These are phyloP conservation scores for Drosophila truncata DNA, from an alignment of 1,140 invertebrate species.

Conservation along the genomic window DNA sequence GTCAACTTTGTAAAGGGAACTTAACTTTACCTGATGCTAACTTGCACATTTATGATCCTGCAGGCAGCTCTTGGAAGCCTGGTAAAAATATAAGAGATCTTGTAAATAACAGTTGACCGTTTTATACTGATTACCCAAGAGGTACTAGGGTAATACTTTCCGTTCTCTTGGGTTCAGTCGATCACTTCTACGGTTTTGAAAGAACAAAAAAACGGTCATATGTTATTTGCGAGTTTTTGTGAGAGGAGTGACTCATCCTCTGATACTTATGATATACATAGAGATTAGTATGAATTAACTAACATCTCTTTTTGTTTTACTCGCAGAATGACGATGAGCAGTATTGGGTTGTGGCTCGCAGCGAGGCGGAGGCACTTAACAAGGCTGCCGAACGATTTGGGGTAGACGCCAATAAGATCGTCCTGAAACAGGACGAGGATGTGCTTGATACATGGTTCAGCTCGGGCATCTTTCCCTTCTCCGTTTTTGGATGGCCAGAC, in stretches of 20 bases:
- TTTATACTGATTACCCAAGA: background rate
- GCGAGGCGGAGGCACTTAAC: slow-evolving; percentile 92
- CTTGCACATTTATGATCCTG: background rate
- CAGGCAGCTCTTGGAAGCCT: slow-evolving; percentile 10
- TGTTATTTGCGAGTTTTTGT: background rate
- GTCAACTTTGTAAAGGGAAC: slow-evolving; percentile 13
- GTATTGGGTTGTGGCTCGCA: slow-evolving; percentile 96
- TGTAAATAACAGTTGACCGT: background rate
- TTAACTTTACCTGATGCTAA: slow-evolving; percentile 1
- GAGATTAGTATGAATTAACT: background rate
- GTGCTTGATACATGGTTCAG: slow-evolving; percentile 99
- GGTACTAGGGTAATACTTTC: too few species aligned
- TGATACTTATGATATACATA: background rate
- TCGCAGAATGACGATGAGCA: slow-evolving; percentile 88
- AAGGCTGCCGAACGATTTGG: slow-evolving; percentile 94
- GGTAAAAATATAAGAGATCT: slow-evolving; percentile 10
- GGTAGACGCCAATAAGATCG: slow-evolving; percentile 89
- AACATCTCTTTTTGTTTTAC: background rate
- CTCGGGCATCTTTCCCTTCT: slow-evolving; percentile 98
- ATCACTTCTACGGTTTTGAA: too few species aligned
- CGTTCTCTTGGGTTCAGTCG: too few species aligned
- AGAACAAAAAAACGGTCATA: background rate
- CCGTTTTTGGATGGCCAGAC: slow-evolving; percentile 99
- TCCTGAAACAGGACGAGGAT: slow-evolving; percentile 95
- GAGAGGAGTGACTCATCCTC: too few species aligned